phyloP scores from a whole-genome alignment of 2,888 invertebrate species.

The Nudaria mundana region DNA sequence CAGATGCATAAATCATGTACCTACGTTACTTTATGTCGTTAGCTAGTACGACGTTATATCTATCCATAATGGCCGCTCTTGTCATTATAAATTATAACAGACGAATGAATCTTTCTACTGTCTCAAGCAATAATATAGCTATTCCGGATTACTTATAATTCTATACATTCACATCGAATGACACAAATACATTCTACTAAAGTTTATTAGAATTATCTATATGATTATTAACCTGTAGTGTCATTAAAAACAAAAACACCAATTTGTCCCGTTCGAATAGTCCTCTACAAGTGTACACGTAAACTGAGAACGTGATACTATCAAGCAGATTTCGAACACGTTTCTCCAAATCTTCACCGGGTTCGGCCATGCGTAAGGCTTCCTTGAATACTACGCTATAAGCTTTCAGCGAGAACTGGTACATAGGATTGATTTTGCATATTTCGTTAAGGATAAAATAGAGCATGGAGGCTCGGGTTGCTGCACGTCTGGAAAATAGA shows the following conservation, averaged over 20 bases:
- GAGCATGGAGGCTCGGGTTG: slow-evolving; percentile 91
- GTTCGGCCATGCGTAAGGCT: slow-evolving; percentile 86
- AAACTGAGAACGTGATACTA: slow-evolving; percentile 92
- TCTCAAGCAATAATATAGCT: too few relatives aligned
- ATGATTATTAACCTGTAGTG: slow-evolving; percentile 84
- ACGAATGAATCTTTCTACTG: too few relatives aligned
- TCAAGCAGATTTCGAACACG: slow-evolving; percentile 91
- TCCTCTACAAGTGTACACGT: slow-evolving; percentile 93
- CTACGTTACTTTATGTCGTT: too few relatives aligned
- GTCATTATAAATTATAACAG: too few relatives aligned
- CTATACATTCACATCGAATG: too few relatives aligned
- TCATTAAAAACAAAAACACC: slow-evolving; percentile 93
- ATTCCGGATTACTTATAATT: too few relatives aligned
- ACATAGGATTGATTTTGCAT: slow-evolving; percentile 95
- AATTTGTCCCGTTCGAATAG: slow-evolving; percentile 96
- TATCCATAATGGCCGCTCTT: too few relatives aligned
- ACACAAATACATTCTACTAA: too few relatives aligned
- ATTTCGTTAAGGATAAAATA: slow-evolving; percentile 97
- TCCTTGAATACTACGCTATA: slow-evolving; percentile 95
- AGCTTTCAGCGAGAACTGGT: slow-evolving; percentile 97
- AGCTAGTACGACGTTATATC: too few relatives aligned
- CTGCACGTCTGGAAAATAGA: slow-evolving; percentile 90
- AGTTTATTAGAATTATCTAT: background rate
- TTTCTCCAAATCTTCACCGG: slow-evolving; percentile 85
- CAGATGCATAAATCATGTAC: too few relatives aligned